These are phyloP conservation scores for Gerosis bhagava DNA, from an alignment of 2,888 invertebrate species.

Conservation along the genomic window DNA sequence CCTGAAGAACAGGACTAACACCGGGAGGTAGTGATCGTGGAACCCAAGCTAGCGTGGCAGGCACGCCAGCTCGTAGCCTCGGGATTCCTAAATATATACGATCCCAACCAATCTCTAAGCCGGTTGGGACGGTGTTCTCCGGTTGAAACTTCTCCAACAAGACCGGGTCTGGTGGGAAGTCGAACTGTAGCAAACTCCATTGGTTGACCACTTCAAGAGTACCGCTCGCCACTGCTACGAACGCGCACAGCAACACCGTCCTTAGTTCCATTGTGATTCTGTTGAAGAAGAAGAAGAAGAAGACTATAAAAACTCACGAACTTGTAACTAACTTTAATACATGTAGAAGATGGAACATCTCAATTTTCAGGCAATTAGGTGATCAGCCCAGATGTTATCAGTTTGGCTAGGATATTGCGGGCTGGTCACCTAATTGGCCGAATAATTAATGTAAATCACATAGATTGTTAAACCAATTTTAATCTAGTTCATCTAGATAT, in stretches of 20 bases:
- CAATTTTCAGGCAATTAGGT: no score
- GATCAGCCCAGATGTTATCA: no score
- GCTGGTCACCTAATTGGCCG: no score
- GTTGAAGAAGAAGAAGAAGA: no score
- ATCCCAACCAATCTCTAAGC: conserved; percentile 87
- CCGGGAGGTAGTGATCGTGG: conserved; percentile 84
- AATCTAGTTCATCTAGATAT: no score
- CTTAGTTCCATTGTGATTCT: conserved; percentile 49
- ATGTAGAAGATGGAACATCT: no score
- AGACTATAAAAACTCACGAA: no score
- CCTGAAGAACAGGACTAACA: conserved; percentile 87
- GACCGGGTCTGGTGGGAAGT: conserved; percentile 84
- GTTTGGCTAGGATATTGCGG: no score
- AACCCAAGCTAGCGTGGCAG: conserved; percentile 88
- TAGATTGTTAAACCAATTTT: no score
- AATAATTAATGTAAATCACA: no score
- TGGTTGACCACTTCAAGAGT: conserved; percentile 85
- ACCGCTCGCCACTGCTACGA: conserved; percentile 59
- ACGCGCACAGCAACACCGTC: conserved; percentile 50
- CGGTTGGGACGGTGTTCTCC: conserved; percentile 89
- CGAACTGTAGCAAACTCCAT: conserved; percentile 86
- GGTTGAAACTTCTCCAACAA: conserved; percentile 84
- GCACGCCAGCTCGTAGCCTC: conserved; percentile 87
- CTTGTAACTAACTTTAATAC: no score
- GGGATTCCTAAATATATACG: conserved; percentile 90